Conservation (phyloP, 2,888 invertebrate genomes). For the Malachius bipustulatus region DNA sequence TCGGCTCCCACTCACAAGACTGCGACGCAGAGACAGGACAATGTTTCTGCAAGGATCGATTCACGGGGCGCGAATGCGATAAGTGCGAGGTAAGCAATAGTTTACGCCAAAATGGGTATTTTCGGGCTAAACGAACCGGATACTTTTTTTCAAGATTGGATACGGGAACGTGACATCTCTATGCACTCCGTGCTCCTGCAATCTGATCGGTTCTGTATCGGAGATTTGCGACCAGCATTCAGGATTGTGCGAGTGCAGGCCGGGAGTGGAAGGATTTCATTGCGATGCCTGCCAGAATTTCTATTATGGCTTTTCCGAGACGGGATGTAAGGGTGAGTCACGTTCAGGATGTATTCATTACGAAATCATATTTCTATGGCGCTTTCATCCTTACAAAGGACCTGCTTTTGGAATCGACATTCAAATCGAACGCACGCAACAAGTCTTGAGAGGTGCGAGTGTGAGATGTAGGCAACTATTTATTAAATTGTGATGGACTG, state of each 20-base stretch:
- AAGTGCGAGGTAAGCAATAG: constrained; percentile 43
- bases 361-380: too few species aligned
- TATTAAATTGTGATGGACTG: too few species aligned
- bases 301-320: constrained; percentile 54
- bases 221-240: constrained; percentile 58
- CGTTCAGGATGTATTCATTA: too few species aligned
- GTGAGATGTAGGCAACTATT: too few species aligned
- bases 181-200: constrained; percentile 73
- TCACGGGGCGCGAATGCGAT: constrained; percentile 60
- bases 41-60: constrained; percentile 62
- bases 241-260: constrained; percentile 71
- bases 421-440: too few species aligned
- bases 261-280: constrained; percentile 64
- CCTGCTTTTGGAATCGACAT: too few species aligned
- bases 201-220: constrained; percentile 51
- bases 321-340: constrained; percentile 60
- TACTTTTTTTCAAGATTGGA: constrained; percentile 39
- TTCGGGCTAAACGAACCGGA: background rate
- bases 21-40: constrained; percentile 65
- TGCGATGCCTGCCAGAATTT: constrained; percentile 62
- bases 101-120: too few species aligned
- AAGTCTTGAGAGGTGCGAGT: too few species aligned
- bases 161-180: constrained; percentile 65
- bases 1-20: constrained; percentile 57
- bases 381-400: too few species aligned